Evolutionary conservation across 2,113 vertebrate genomes (phyloP).

Genomic region (human): DNA sequence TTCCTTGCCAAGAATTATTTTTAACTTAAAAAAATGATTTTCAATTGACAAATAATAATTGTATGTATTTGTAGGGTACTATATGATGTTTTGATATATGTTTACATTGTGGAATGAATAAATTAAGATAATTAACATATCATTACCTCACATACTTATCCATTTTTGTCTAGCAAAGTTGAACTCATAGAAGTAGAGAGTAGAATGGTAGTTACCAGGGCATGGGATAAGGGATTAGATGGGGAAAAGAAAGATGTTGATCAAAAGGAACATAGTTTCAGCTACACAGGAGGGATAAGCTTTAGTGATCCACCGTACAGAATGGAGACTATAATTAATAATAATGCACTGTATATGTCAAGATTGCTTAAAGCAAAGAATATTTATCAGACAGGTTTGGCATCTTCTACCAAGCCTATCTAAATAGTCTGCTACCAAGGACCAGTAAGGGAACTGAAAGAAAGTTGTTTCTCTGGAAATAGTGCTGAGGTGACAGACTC

Average conservation of each 20-base stretch:
- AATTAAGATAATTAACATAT: neutral
- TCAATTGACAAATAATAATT: neutral
- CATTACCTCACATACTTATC: neutral
- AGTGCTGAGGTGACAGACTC: neutral
- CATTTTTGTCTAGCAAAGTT: neutral
- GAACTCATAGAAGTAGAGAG: neutral
- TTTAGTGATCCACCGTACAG: no score
- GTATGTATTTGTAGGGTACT: neutral
- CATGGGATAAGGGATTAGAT: neutral
- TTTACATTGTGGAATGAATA: neutral
- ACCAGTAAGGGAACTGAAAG: neutral
- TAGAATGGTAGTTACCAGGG: neutral
- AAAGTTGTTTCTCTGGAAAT: neutral
- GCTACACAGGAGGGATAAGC: neutral
- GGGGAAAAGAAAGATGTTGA: neutral
- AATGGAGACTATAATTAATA: neutral
- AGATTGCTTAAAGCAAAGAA: neutral
- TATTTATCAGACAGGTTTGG: neutral
- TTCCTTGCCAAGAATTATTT: neutral
- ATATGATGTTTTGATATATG: neutral
- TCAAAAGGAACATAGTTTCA: neutral
- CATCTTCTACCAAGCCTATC: neutral
- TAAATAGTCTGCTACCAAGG: neutral
- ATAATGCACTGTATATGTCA: neutral
- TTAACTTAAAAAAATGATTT: neutral